These are phyloP conservation scores for Orthonevra nobilis DNA, from an alignment of 2,888 invertebrate genomes.

Conservation along the genomic window DNA sequence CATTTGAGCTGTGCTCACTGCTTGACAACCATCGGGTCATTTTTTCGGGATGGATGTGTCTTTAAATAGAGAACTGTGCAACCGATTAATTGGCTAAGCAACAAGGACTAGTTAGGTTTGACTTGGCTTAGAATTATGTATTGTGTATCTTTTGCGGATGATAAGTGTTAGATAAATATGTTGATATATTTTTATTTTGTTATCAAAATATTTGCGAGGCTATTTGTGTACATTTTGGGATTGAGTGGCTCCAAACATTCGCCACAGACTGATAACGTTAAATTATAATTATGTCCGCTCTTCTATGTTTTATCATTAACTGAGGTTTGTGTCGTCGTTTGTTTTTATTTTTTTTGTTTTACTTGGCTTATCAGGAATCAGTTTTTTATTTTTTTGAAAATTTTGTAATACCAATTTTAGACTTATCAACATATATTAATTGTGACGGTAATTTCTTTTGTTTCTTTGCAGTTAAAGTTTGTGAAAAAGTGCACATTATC, in stretches of 20 bases:
- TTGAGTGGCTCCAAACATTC: slow-evolving; percentile 58
- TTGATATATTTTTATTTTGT: slow-evolving; percentile 4
- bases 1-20: slow-evolving; percentile 1
- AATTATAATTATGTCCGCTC: slow-evolving; percentile 3
- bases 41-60: slow-evolving; percentile 5
- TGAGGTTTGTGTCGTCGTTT: too few relatives aligned
- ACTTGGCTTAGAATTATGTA: slow-evolving; percentile 2
- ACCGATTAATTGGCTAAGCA: slow-evolving; percentile 36
- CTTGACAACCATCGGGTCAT: slow-evolving; percentile 5
- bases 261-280: slow-evolving; percentile 42
- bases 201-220: slow-evolving; percentile 43
- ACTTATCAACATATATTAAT: slow-evolving; percentile 5
- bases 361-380: too few relatives aligned
- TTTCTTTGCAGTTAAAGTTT: slow-evolving; percentile 92
- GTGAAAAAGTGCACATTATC: slow-evolving; percentile 96
- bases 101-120: slow-evolving; percentile 20
- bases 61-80: slow-evolving; percentile 5
- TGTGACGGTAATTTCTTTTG: not conserved
- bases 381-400: too few relatives aligned
- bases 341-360: too few relatives aligned
- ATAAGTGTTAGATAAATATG: slow-evolving; percentile 5
- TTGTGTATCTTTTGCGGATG: not conserved
- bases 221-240: slow-evolving; percentile 43
- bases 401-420: not conserved
- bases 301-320: too few relatives aligned